These are phyloP conservation scores for Ferrisia virgata DNA, from an alignment of 2,888 invertebrate species.

Conservation along the genomic window DNA sequence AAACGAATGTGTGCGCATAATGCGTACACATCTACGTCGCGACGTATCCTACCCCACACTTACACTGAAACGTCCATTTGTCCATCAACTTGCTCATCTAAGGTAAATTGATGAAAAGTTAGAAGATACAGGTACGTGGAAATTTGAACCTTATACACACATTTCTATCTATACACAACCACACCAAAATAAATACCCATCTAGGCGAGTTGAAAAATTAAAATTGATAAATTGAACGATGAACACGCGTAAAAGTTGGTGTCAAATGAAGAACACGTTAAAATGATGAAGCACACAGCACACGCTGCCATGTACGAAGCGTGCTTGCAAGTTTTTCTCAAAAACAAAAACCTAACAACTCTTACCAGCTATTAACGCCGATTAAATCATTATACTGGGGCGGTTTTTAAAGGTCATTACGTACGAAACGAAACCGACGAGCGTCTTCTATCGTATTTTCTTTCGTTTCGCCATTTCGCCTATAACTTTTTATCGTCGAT, in stretches of 20 bases:
- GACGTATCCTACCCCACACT: neutral
- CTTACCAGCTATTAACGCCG: neutral
- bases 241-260: neutral
- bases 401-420: neutral
- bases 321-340: neutral
- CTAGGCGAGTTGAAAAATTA: neutral
- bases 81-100: neutral
- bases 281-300: neutral
- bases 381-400: constrained; percentile 10
- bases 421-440: neutral
- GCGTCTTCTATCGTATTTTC: neutral
- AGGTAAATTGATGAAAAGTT: neutral
- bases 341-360: neutral
- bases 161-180: neutral
- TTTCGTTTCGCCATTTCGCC: neutral
- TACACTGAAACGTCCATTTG: neutral
- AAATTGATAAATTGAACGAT: constrained; percentile 29
- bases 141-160: neutral
- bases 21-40: too few species aligned
- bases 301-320: too few species aligned
- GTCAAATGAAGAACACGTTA: constrained; percentile 19
- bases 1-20: too few species aligned
- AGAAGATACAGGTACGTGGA: neutral
- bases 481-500: neutral
- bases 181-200: neutral